A percentile compares a stretch with the other conserved stretches of the same genome.
Evolutionary conservation across 2,113 vertebrate species (phyloP).

Genomic region (Regulus satrapa): DNA sequence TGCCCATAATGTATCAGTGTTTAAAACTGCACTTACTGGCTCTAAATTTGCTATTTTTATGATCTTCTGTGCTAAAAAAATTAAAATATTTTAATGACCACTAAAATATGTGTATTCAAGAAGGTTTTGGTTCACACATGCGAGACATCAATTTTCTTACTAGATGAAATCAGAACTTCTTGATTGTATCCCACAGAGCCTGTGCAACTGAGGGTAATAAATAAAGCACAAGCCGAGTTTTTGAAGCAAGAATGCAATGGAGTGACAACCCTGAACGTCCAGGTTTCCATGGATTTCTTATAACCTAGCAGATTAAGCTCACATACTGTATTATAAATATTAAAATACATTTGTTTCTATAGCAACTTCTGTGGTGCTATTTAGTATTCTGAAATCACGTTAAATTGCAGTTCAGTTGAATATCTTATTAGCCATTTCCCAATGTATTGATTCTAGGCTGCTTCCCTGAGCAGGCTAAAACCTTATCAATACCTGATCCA

Average conservation of each 20-base stretch:
- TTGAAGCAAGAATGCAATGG: neutral
- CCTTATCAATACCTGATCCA: neutral
- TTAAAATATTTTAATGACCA: neutral
- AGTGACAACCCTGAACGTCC: neutral
- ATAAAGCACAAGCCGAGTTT: neutral
- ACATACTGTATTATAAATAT: neutral
- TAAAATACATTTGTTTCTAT: constrained; percentile 26
- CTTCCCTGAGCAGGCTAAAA: neutral
- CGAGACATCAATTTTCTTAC: neutral
- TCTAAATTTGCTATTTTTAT: neutral
- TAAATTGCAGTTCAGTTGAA: neutral
- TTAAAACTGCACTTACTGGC: neutral
- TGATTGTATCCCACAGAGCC: neutral
- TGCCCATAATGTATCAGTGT: neutral
- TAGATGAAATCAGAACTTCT: neutral
- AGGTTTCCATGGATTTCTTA: neutral
- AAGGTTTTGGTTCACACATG: neutral
- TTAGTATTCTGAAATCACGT: neutral
- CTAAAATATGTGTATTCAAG: neutral
- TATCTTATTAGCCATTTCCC: neutral
- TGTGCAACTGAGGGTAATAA: neutral
- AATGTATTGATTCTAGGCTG: neutral
- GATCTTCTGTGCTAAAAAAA: neutral
- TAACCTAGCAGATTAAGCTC: neutral
- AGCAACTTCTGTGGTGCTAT: neutral